phyloP scores from a whole-genome alignment of 2,888 invertebrate species.

The Spatulosminthurus flaviceps region DNA sequence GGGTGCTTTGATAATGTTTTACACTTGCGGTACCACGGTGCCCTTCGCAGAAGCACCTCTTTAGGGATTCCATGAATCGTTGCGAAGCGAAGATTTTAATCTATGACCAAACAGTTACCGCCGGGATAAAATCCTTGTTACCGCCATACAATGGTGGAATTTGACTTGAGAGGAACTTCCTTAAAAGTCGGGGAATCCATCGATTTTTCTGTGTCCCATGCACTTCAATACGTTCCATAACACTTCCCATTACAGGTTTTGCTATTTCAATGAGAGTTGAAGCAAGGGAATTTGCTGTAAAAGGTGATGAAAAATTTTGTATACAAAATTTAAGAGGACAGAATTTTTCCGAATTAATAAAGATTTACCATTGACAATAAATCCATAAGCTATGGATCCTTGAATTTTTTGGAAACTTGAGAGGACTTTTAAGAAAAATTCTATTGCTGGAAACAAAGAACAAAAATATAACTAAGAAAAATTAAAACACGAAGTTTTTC shows the following conservation, averaged over 20 bases:
- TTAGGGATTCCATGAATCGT: too few relatives aligned
- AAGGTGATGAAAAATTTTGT: background rate
- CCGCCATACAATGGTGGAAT: background rate
- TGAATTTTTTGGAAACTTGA: background rate
- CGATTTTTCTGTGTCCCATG: background rate
- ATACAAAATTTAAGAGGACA: slow-evolving; percentile 5
- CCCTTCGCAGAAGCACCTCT: too few relatives aligned
- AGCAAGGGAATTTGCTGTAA: background rate
- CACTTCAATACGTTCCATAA: background rate
- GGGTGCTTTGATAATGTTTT: too few relatives aligned
- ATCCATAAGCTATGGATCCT: background rate
- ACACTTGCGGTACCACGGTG: too few relatives aligned
- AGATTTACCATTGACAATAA: background rate
- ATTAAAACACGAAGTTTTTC: too few relatives aligned
- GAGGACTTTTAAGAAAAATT: background rate
- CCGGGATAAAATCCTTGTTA: background rate
- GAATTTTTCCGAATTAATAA: background rate
- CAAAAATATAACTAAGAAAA: too few relatives aligned
- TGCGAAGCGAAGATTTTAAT: too few relatives aligned
- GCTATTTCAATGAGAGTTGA: background rate
- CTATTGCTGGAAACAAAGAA: background rate
- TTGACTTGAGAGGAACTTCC: background rate
- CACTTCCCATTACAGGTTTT: background rate
- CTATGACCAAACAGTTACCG: too few relatives aligned
- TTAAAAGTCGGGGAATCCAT: background rate